phyloP scores from a whole-genome alignment of 2,113 vertebrate genomes.

The Dolichallabes microphthalmus region DNA sequence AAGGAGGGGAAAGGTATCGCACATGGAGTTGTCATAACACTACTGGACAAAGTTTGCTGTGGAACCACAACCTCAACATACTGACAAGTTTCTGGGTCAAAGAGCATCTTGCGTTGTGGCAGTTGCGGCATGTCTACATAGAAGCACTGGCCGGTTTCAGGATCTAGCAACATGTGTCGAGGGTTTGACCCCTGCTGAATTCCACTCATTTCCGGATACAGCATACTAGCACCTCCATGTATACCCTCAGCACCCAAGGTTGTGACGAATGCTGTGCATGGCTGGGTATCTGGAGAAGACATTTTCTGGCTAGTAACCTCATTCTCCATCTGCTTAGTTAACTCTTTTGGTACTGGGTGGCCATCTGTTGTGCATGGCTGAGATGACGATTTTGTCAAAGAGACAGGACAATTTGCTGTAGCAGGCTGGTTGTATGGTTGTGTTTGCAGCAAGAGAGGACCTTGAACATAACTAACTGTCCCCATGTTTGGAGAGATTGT shows the following conservation, averaged over 20 bases:
- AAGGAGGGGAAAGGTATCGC: slow-evolving; percentile 58
- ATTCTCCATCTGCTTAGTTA: slow-evolving; percentile 13
- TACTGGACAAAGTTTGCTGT: slow-evolving; percentile 54
- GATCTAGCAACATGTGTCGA: slow-evolving; percentile 76
- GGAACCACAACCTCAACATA: slow-evolving; percentile 83
- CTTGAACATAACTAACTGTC: slow-evolving; percentile 49
- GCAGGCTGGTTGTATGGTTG: slow-evolving; percentile 31
- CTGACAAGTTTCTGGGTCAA: slow-evolving; percentile 85
- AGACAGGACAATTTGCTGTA: slow-evolving; percentile 29
- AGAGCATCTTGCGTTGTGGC: slow-evolving; percentile 78
- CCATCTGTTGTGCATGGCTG: background rate
- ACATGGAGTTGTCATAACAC: slow-evolving; percentile 61
- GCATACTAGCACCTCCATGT: slow-evolving; percentile 9
- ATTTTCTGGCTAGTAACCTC: background rate
- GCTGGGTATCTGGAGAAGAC: slow-evolving; percentile 28
- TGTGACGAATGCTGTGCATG: slow-evolving; percentile 44
- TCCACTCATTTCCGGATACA: slow-evolving; percentile 35
- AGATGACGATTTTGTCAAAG: slow-evolving; percentile 38
- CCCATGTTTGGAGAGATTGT: slow-evolving; percentile 49
- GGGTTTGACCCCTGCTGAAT: slow-evolving; percentile 22
- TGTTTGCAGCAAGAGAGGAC: slow-evolving; percentile 49
- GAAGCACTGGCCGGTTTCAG: slow-evolving; percentile 76
- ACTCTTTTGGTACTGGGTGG: background rate
- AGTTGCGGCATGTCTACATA: slow-evolving; percentile 72
- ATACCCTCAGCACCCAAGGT: slow-evolving; percentile 42